Percentiles rank a stretch among this genome's conserved stretches.
Evolutionary conservation across 2,797 vertebrate genomes (phyloP).

Genomic region (Dendrocincla tyrannina): DNA sequence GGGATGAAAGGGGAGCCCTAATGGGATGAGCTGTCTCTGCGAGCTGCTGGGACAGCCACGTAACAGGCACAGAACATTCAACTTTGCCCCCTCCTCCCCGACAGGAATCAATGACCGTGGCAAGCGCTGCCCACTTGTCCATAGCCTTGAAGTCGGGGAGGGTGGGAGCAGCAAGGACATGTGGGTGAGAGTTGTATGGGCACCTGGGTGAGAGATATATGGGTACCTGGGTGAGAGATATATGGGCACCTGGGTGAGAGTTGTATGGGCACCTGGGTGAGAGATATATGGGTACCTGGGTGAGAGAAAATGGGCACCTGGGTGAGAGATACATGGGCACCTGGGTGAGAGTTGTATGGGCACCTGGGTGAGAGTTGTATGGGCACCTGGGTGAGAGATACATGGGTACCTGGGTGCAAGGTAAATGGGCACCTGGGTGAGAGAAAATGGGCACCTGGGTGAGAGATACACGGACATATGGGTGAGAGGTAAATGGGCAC

Average conservation of each 20-base stretch:
- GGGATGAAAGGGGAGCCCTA: neutral
- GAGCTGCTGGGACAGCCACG: neutral
- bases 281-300: accelerated
- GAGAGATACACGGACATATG: too few species aligned
- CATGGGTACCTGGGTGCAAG: too few species aligned
- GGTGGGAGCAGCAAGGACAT: neutral
- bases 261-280: accelerated
- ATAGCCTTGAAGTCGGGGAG: neutral
- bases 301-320: too few species aligned
- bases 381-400: too few species aligned
- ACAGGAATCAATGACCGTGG: neutral
- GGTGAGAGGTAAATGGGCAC: too few species aligned
- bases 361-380: too few species aligned
- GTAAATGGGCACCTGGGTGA: too few species aligned
- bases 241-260: accelerated
- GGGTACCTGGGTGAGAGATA: accelerated
- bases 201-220: accelerated
- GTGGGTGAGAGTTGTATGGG: accelerated
- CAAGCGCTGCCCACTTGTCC: neutral
- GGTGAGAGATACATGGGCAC: too few species aligned
- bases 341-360: too few species aligned
- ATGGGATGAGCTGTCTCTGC: slow-evolving; percentile 31
- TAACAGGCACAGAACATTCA: slow-evolving; percentile 20
- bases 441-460: too few species aligned
- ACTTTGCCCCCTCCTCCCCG: neutral